Percentiles rank a stretch among this genome's conserved stretches.
phyloP scores from a whole-genome alignment of 2,113 vertebrate species.

The Aleadryas rufinucha region DNA sequence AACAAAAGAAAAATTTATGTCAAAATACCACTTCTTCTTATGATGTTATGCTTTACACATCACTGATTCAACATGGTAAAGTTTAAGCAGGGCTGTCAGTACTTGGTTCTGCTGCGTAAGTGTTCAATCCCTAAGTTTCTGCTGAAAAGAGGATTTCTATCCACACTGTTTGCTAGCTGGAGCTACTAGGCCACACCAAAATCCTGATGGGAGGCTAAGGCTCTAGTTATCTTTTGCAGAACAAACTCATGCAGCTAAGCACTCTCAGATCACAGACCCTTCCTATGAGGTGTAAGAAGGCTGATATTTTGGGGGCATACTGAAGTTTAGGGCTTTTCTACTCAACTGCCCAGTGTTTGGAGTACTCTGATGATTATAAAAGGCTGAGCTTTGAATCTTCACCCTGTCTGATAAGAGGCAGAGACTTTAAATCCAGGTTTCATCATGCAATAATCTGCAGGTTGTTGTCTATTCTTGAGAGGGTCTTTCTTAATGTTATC shows the following conservation, averaged over 20 bases:
- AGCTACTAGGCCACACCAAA: not conserved
- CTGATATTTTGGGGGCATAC: not conserved
- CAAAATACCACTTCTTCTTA: not conserved
- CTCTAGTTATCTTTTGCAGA: not conserved
- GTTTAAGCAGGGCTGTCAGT: not conserved
- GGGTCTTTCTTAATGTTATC: not conserved
- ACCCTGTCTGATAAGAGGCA: not conserved
- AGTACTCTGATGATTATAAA: not conserved
- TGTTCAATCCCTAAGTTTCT: not conserved
- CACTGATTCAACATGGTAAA: not conserved
- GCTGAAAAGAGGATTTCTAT: not conserved
- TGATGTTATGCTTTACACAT: not conserved
- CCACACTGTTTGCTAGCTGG: not conserved
- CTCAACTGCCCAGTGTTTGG: not conserved
- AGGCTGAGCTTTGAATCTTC: not conserved
- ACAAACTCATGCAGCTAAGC: not conserved
- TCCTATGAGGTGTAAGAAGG: not conserved
- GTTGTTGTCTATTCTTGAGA: not conserved
- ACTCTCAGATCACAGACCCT: not conserved
- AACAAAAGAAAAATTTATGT: not conserved
- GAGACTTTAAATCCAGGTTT: not conserved
- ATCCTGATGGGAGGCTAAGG: not conserved
- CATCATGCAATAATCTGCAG: not conserved
- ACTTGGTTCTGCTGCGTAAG: not conserved
- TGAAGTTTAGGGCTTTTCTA: not conserved